Evolutionary conservation across 2,888 invertebrate genomes (phyloP), one percentile per base, ranked within the genome.

Genomic region (Dryocosmus kuriphilus): DNA sequence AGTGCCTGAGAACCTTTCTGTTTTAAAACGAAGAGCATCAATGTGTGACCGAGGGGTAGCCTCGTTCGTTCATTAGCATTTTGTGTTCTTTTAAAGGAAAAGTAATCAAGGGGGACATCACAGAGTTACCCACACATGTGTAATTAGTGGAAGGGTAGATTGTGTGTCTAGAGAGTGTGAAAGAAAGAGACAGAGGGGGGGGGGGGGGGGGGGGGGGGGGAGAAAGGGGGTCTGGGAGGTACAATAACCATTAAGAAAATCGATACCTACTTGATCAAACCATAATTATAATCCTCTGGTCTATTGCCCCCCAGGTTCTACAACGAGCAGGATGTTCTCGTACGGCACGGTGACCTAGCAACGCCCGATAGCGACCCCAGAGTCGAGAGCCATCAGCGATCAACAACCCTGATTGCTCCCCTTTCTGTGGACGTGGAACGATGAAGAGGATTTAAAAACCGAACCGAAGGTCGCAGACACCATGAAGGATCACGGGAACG

Each of bases 401-500:
- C 38, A 16, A 62, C 22, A 71, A 35, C 27, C 27, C 41, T 5
- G 24, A 61, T 41, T n/a, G 22, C 46, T 62, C 38, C 19, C 4
- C 38, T 24, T 24, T 6, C 11, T 30, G 8, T 30, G 27, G n/a
- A 24, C 11, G 8, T 27, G 16, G 16, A 61, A 62, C 41, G 62
- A 60, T 63, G 75, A 61, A 38, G 62, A 41, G 60, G 41, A 38
- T 55, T 61, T 46, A 46, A 75, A 46, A 38, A 30, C 24, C n/a
- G 41, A 38, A 30, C 24, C n/a, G 41, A 24, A 74, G 24, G 35
- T n/a, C 32, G 32, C 7, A n/a, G n/a, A n/a, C 63, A 77, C 2
- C 24, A 89, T 89, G 89, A 89, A 89, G 85, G 89, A 89, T 77
- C 89, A 89, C 87, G 88, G 88, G 75, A 83, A 85, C 75, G 85